These are phyloP conservation scores for Neomorphus geoffroyi DNA, from an alignment of 2,797 vertebrate genomes.

Conservation along the genomic window DNA sequence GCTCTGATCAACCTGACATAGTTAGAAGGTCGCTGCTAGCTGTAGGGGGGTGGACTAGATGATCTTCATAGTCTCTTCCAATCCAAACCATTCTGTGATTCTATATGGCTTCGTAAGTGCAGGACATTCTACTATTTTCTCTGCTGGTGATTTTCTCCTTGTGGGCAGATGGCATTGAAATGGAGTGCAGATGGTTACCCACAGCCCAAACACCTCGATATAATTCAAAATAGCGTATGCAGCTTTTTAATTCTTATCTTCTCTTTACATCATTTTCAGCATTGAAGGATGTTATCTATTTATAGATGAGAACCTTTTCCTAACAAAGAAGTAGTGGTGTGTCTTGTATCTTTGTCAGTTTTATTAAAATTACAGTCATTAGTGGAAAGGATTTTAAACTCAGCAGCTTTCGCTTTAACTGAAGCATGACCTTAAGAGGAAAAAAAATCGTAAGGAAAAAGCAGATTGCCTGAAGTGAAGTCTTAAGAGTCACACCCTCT, in stretches of 20 bases:
- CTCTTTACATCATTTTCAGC: slow-evolving; percentile 54
- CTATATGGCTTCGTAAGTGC: slow-evolving; percentile 3
- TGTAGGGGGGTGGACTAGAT: too few species aligned
- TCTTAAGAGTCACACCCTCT: background rate
- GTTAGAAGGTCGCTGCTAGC: too few species aligned
- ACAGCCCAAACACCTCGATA: slow-evolving; percentile 32
- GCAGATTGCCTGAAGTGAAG: background rate
- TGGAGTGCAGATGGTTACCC: slow-evolving; percentile 54
- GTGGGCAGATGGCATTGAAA: slow-evolving; percentile 64
- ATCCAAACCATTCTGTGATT: too few species aligned
- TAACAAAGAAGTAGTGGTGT: background rate
- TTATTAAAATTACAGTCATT: background rate
- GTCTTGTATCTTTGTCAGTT: background rate
- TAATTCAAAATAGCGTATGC: background rate
- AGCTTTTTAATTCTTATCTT: background rate
- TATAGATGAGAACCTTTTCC: slow-evolving; percentile 33
- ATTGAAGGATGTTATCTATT: background rate
- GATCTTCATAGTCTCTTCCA: too few species aligned
- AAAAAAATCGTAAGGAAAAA: background rate
- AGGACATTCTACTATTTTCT: slow-evolving; percentile 31
- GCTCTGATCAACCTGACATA: too few species aligned
- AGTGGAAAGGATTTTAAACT: background rate
- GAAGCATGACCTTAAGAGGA: background rate
- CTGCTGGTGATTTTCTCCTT: slow-evolving; percentile 2
- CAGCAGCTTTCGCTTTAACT: background rate